phyloP scores from a whole-genome alignment of 1,140 invertebrate species.

The Drosophila tsacasi region DNA sequence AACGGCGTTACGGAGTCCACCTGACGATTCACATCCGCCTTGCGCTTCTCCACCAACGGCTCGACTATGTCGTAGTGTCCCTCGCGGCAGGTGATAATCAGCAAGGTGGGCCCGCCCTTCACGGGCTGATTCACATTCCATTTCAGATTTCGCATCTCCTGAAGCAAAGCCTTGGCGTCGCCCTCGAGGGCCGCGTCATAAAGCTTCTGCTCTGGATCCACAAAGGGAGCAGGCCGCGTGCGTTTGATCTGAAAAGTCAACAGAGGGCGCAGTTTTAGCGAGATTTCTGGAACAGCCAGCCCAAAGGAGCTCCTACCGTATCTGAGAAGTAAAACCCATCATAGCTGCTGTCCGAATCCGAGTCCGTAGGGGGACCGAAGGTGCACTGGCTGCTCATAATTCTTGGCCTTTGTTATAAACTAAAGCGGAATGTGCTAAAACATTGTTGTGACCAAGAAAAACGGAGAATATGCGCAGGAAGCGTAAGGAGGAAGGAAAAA shows the following conservation, averaged over 20 bases:
- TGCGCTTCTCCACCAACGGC: conserved; percentile 50
- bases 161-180: conserved; percentile 21
- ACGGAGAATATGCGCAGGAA: not conserved
- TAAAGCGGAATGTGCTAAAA: conserved; percentile 10
- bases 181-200: conserved; percentile 47
- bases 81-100: conserved; percentile 61
- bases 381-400: conserved; percentile 27
- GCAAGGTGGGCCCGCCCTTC: conserved; percentile 41
- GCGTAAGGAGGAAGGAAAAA: conserved; percentile 11
- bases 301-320: conserved; percentile 22
- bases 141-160: conserved; percentile 58
- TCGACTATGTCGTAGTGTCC: conserved; percentile 64
- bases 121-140: conserved; percentile 44
- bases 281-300: too few relatives aligned
- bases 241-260: conserved; percentile 24
- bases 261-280: not conserved
- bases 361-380: conserved; percentile 63
- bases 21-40: conserved; percentile 67
- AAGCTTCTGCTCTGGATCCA: conserved; percentile 48
- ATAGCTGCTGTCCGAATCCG: conserved; percentile 74
- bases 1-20: conserved; percentile 69
- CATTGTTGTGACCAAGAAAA: conserved; percentile 21
- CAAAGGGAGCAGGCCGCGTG: conserved; percentile 9
- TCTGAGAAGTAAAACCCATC: conserved; percentile 79
- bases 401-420: not conserved